Conservation (phyloP, 2,113 vertebrate genomes). For the Chrysochloris asiatica region DNA sequence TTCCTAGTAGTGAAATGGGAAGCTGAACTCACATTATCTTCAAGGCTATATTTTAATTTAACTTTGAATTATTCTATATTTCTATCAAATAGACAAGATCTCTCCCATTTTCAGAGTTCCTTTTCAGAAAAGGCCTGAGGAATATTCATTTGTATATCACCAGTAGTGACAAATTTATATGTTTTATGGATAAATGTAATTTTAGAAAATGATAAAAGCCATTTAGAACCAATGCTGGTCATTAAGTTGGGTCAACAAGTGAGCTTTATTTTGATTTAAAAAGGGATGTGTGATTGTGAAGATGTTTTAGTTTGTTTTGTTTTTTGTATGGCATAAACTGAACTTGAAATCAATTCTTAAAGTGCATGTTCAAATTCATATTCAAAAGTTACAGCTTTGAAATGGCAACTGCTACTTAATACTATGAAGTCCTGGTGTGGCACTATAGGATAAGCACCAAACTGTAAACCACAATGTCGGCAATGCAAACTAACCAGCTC, state of each 20-base stretch:
- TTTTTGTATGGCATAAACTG: neutral
- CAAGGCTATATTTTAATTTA: slow-evolving; percentile 8
- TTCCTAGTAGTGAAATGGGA: neutral
- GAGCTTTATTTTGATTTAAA: slow-evolving; percentile 43
- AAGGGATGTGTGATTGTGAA: neutral
- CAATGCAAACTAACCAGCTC: too few species aligned
- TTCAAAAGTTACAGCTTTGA: neutral
- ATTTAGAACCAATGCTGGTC: neutral
- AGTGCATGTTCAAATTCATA: neutral
- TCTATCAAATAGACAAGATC: neutral
- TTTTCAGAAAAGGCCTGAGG: neutral
- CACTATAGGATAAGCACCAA: too few species aligned
- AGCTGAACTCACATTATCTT: neutral
- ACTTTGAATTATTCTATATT: neutral
- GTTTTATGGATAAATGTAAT: neutral
- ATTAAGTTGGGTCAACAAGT: neutral
- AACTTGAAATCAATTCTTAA: slow-evolving; percentile 20
- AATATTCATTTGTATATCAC: neutral
- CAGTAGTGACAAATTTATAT: neutral
- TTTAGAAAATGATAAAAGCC: slow-evolving; percentile 25
- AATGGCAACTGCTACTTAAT: slow-evolving; percentile 9
- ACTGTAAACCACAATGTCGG: too few species aligned
- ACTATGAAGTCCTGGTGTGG: neutral
- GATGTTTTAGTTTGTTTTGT: neutral
- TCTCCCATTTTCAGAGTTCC: neutral